Conservation (phyloP, 2,113 vertebrate species). For the Myotis brandtii region DNA sequence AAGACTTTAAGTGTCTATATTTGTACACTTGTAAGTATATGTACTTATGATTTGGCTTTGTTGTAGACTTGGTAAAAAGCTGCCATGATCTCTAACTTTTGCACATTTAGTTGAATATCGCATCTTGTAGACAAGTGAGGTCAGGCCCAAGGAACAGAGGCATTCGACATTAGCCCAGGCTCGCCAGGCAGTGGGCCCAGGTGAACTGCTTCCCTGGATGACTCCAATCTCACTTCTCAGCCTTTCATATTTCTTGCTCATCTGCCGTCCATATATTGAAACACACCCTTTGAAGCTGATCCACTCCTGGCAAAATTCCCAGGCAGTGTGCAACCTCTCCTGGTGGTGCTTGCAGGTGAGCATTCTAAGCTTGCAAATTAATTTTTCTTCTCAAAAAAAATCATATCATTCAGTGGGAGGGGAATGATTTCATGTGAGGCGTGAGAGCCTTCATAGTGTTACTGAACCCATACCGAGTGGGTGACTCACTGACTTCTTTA, state of each 20-base stretch:
- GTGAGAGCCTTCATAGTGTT: not conserved
- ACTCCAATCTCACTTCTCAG: not conserved
- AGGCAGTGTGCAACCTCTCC: not conserved
- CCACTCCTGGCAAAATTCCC: not conserved
- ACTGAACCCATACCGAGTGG: not conserved
- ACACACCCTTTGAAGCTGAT: not conserved
- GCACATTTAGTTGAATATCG: not conserved
- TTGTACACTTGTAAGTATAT: not conserved
- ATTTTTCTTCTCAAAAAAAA: not conserved
- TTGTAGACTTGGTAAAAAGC: not conserved
- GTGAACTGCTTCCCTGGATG: too few species aligned
- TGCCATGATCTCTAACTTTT: not conserved
- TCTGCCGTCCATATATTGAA: not conserved
- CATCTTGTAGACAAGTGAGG: not conserved
- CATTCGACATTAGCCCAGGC: too few species aligned
- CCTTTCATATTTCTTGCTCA: not conserved
- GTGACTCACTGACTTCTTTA: not conserved
- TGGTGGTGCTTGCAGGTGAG: not conserved
- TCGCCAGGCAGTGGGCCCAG: too few species aligned
- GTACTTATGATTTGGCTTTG: not conserved
- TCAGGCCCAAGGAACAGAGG: not conserved
- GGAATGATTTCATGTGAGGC: not conserved
- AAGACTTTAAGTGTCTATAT: not conserved
- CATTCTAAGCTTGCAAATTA: not conserved
- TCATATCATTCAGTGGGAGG: not conserved